Base-by-base conservation (phyloP, 2,888 invertebrate species). In the Chironomus tentans region DNA sequence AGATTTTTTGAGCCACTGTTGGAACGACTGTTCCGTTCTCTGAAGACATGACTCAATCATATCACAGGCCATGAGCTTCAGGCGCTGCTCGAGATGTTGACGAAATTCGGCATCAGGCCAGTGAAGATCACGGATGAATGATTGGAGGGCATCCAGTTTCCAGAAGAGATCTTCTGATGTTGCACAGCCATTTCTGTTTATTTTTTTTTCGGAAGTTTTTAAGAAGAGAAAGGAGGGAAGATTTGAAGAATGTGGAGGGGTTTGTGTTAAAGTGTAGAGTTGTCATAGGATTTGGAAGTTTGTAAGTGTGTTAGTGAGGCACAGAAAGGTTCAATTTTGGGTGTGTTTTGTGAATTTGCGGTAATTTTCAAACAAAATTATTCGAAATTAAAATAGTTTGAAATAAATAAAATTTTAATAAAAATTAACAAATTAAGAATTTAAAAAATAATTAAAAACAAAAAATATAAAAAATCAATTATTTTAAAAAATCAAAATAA, bases 31-130 rank as follows among this genome's bases (percentile, higher is more conserved):
- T 81, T 94, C 94, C 3, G 95, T 95, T 81, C 92, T 90, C 82
- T 96, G 95, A 79, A 98, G 95, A 81, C 97, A 97, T 12, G 97
- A 96, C 83, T 98, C 98, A 83, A 99, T 96, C 98, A 99, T 98
- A 83, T 99, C 98, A 80, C 95, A 92, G 61, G 98, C 98, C 96
- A 99, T 98, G 80, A 96, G 87, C 85, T 98, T 98, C 77, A 99
- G 88, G 78, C 98, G 87, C 83, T 98, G 97, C 81, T 98, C 98
- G 79, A 99, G 86, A 83, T 99, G 98, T 79, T 94, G 93, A 0
- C 97, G 90, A 85, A 99, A 99, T 82, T 98, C 98, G 10, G 93
- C 93, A 83, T 99, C 98, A 0, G 99, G 99, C 99, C 99, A 99
- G 83, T 98, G 98, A 68, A 99, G 87, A 81, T 99, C 98, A 76